Evolutionary conservation across 2,888 invertebrate genomes (phyloP).

Genomic region (Agonopterix alstromeriana): DNA sequence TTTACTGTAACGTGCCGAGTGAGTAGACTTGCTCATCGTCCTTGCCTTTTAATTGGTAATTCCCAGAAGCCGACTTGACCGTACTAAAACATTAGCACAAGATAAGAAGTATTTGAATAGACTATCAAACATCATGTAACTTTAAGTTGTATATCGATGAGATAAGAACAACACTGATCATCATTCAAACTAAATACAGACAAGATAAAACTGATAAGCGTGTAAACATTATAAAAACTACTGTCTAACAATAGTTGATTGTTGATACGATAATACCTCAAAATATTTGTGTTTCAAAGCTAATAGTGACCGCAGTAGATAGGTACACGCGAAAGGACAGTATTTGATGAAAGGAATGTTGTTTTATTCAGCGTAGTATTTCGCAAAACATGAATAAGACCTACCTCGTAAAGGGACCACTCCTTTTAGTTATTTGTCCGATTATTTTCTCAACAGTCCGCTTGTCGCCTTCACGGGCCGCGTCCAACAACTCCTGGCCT

Average conservation of each 20-base stretch:
- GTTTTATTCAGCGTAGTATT: constrained; percentile 3
- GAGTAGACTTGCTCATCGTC: constrained; percentile 2
- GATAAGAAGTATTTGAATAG: no score
- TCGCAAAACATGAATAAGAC: constrained; percentile 53
- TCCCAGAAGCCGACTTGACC: constrained; percentile 1
- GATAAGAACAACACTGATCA: constrained; percentile 1
- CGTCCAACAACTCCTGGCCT: constrained; percentile 97
- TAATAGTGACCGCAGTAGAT: no score
- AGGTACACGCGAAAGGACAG: not conserved
- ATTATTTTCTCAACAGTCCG: constrained; percentile 93
- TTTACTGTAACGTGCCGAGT: no score
- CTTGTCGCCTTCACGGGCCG: constrained; percentile 94
- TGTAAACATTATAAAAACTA: constrained; percentile 43
- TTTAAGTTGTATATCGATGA: not conserved
- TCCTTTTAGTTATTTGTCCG: constrained; percentile 91
- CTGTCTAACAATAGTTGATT: constrained; percentile 31
- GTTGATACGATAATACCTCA: constrained; percentile 32
- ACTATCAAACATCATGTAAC: not conserved
- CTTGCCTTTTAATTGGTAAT: constrained; percentile 15
- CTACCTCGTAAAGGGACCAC: constrained; percentile 95
- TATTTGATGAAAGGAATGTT: not conserved
- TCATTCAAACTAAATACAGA: constrained; percentile 1
- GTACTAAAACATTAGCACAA: no score
- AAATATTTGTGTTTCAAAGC: not conserved
- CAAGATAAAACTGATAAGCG: constrained; percentile 23